These are phyloP conservation scores for Aurelia sp. DNA, from an alignment of 30 jellyfish, hydroid and myxozoan genomes.

Conservation along the genomic window DNA sequence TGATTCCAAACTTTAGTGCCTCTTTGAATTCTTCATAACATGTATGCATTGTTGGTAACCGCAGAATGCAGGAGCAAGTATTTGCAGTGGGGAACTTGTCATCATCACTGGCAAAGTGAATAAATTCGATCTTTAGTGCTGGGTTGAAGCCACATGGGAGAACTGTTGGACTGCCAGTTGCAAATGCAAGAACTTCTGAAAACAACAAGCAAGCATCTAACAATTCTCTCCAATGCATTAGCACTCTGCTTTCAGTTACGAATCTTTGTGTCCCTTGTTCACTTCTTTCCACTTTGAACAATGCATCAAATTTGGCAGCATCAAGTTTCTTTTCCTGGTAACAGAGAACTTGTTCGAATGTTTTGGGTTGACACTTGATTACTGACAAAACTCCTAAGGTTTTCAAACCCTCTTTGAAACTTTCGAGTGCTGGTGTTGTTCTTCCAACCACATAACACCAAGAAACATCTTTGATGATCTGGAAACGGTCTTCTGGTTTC, in stretches of 20 bases:
- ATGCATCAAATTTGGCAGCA: conserved; percentile 2
- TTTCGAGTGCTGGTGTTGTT: conserved; percentile 1
- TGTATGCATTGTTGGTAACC: conserved; percentile 1
- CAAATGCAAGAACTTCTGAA: too few relatives aligned
- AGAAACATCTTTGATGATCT: conserved; percentile 1
- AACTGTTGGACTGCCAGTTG: too few relatives aligned
- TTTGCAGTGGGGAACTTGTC: not conserved
- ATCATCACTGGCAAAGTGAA: not conserved
- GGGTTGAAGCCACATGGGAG: too few relatives aligned
- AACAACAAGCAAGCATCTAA: too few relatives aligned
- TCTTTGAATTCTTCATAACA: not conserved
- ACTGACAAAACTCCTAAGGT: not conserved
- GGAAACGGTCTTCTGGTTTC: conserved; percentile 4
- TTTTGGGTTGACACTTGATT: conserved; percentile 1
- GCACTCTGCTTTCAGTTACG: too few relatives aligned
- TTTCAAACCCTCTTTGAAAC: conserved; percentile 3
- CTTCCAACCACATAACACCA: conserved; percentile 12
- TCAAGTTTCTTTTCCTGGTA: not conserved
- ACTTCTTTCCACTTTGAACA: not conserved
- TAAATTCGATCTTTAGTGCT: too few relatives aligned
- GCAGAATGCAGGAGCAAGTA: not conserved
- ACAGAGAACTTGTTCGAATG: conserved; percentile 2
- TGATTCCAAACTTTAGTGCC: not conserved
- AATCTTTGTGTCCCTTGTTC: too few relatives aligned
- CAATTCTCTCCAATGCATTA: too few relatives aligned